These are phyloP conservation scores for Sula dactylatra DNA, from an alignment of 2,113 vertebrate genomes.

Conservation along the genomic window DNA sequence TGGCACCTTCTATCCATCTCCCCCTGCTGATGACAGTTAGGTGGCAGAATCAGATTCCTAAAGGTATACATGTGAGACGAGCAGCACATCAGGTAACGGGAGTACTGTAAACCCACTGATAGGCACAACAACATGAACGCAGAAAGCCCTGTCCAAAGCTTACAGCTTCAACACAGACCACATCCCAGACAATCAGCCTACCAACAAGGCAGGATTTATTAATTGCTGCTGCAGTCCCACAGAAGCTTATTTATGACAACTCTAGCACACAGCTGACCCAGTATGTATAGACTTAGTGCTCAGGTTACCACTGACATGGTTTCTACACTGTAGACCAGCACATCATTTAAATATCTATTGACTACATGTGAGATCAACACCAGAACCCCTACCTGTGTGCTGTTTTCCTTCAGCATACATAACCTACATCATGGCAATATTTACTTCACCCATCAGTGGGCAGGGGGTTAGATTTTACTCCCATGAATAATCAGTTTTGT, in stretches of 20 bases:
- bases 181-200: neutral
- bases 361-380: neutral
- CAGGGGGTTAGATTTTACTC: neutral
- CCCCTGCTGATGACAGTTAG: neutral
- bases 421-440: neutral
- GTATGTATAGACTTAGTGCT: neutral
- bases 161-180: neutral
- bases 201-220: neutral
- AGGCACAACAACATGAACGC: neutral
- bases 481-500: neutral
- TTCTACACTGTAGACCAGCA: neutral
- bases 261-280: neutral
- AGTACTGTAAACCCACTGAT: neutral
- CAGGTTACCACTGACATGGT: neutral
- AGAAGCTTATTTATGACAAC: neutral
- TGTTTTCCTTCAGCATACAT: neutral
- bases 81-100: neutral
- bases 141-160: neutral
- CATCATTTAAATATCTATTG: neutral
- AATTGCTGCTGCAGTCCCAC: neutral
- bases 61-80: neutral
- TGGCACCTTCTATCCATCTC: neutral
- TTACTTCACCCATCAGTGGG: neutral
- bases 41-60: neutral
- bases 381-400: neutral